Conservation (phyloP, 2,888 invertebrate species). For the Agriotes lineatus region DNA sequence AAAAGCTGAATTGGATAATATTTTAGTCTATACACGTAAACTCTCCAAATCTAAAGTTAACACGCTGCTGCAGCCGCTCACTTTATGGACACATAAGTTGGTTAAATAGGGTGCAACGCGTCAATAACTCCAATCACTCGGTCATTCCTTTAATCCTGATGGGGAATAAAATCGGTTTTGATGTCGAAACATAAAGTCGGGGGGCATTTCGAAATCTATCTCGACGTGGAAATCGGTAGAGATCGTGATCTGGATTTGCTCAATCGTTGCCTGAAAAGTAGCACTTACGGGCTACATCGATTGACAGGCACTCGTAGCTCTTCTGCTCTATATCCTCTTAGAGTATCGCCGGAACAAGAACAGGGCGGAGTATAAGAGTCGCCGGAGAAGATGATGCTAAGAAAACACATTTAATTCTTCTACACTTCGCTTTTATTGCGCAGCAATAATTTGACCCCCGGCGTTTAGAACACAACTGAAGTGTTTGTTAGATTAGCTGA, state of each 20-base stretch:
- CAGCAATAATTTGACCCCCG: too few relatives aligned
- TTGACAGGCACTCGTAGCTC: slow-evolving; percentile 31
- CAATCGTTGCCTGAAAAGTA: slow-evolving; percentile 35
- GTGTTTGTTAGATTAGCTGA: too few relatives aligned
- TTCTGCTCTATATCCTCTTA: slow-evolving; percentile 38
- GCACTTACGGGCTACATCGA: slow-evolving; percentile 39
- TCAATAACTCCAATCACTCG: neutral
- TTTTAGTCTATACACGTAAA: too few relatives aligned
- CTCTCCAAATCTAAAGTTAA: too few relatives aligned
- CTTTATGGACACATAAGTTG: slow-evolving; percentile 1
- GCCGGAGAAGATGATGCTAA: neutral
- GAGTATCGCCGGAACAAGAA: slow-evolving; percentile 26
- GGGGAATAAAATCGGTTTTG: slow-evolving; percentile 10
- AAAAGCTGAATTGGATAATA: too few relatives aligned
- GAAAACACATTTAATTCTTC: neutral
- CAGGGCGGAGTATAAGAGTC: neutral
- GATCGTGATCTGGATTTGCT: slow-evolving; percentile 40
- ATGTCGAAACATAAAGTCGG: slow-evolving; percentile 12
- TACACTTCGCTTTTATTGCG: too few relatives aligned
- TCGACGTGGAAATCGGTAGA: slow-evolving; percentile 31
- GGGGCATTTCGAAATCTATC: slow-evolving; percentile 22
- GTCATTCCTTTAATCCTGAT: slow-evolving; percentile 7
- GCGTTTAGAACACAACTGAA: too few relatives aligned
- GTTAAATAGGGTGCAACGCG: neutral
- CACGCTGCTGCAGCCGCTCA: too few relatives aligned